Evolutionary conservation across 2,888 invertebrate genomes (phyloP).

Genomic region (Sinopyrophorus schimmeli): DNA sequence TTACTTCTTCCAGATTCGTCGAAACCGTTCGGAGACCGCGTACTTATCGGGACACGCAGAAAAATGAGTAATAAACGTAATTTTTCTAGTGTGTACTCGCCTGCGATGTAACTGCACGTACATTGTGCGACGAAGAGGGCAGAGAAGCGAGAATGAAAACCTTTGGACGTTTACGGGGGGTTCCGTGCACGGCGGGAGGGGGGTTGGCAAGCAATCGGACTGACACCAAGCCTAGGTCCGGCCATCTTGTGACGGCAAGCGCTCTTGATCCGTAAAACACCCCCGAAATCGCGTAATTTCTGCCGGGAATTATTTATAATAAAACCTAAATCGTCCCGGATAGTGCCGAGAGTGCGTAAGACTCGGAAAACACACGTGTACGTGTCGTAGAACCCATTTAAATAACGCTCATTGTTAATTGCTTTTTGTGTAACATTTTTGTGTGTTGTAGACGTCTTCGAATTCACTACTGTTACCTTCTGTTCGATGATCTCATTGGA

Average conservation of each 20-base stretch:
- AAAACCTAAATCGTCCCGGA: constrained; percentile 39
- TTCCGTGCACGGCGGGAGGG: constrained; percentile 55
- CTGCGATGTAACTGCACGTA: constrained; percentile 54
- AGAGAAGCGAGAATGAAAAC: constrained; percentile 57
- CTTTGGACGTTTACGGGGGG: constrained; percentile 55
- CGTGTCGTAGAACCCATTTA: constrained; percentile 39
- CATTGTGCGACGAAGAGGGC: constrained; percentile 50
- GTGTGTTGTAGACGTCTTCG: constrained; percentile 45
- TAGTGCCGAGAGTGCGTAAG: constrained; percentile 45
- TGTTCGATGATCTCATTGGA: constrained; percentile 39
- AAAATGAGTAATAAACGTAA: constrained; percentile 53
- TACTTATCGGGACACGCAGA: constrained; percentile 46
- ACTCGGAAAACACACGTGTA: constrained; percentile 49
- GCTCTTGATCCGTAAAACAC: constrained; percentile 52
- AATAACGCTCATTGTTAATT: constrained; percentile 41
- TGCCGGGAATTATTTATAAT: constrained; percentile 42
- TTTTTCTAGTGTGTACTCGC: constrained; percentile 55
- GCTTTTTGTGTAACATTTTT: constrained; percentile 51
- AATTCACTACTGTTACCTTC: constrained; percentile 34
- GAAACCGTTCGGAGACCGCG: constrained; percentile 28
- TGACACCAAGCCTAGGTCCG: constrained; percentile 57
- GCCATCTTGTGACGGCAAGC: constrained; percentile 57
- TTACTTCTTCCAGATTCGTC: constrained; percentile 8
- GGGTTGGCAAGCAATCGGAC: constrained; percentile 51
- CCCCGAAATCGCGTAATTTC: constrained; percentile 46